Conservation (phyloP, 2,888 invertebrate species). For the Lasioglossum oenotherae region DNA sequence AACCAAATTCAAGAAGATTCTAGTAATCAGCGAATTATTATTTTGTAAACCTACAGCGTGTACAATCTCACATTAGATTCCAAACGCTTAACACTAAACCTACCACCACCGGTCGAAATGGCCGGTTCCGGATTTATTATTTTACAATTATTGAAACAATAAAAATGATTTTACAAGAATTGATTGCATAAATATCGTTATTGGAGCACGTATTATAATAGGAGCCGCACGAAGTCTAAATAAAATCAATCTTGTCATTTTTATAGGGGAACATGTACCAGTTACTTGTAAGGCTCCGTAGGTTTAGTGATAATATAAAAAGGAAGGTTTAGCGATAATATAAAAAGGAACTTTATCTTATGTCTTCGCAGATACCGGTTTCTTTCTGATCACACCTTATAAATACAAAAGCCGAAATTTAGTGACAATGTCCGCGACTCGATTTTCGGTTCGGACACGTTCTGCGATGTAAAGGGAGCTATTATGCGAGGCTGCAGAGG, state of each 20-base stretch:
- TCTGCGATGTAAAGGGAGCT: slow-evolving; percentile 34
- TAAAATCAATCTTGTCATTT: too few species aligned
- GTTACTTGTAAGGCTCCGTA: too few species aligned
- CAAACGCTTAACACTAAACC: not conserved
- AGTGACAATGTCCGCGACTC: not conserved
- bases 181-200: too few species aligned
- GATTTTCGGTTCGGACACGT: slow-evolving; percentile 19
- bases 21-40: not conserved
- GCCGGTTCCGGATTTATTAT: too few species aligned
- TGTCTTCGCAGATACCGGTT: not conserved
- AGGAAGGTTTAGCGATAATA: not conserved
- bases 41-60: not conserved
- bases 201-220: too few species aligned
- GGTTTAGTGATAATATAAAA: too few species aligned
- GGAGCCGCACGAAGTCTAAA: too few species aligned
- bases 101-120: too few species aligned
- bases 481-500: slow-evolving; percentile 33
- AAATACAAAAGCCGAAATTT: not conserved
- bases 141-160: too few species aligned
- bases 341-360: not conserved
- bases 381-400: not conserved
- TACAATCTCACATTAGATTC: not conserved
- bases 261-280: too few species aligned
- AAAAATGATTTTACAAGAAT: too few species aligned
- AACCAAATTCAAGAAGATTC: not conserved